Percentiles rank a stretch among this genome's conserved stretches.
Evolutionary conservation across 2,113 vertebrate genomes (phyloP).

Genomic region (Neodontobutis hainanensis): DNA sequence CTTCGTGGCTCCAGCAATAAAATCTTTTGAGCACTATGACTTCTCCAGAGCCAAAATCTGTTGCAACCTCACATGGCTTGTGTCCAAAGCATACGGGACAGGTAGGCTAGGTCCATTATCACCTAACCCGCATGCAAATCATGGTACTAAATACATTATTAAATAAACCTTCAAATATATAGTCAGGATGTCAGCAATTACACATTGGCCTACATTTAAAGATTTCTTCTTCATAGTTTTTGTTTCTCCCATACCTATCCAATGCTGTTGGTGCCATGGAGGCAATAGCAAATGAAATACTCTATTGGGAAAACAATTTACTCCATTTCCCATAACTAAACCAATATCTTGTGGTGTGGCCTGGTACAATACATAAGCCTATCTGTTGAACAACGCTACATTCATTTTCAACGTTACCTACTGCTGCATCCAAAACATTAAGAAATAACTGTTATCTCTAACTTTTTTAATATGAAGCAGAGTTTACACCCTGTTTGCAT

Average conservation of each 20-base stretch:
- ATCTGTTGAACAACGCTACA: no score
- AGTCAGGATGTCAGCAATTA: background rate
- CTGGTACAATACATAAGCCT: no score
- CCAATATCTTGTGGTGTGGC: background rate
- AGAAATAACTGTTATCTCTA: no score
- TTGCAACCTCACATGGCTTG: slow-evolving; percentile 94
- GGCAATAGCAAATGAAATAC: background rate
- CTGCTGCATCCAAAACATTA: no score
- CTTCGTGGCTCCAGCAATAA: slow-evolving; percentile 90
- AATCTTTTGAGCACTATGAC: slow-evolving; percentile 95
- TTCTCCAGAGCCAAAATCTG: slow-evolving; percentile 92
- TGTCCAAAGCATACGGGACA: slow-evolving; percentile 94
- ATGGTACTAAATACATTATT: background rate
- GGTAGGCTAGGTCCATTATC: slow-evolving; percentile 80
- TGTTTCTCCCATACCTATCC: background rate
- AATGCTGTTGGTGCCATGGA: background rate
- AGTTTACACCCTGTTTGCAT: background rate
- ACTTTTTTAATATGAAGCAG: no score
- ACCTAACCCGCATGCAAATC: slow-evolving; percentile 7
- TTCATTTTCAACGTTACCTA: background rate
- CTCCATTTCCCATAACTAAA: background rate
- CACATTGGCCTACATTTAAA: background rate
- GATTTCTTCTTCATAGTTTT: background rate
- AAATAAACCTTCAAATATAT: no score
- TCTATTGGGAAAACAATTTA: slow-evolving; percentile 1